A percentile compares a stretch with the other conserved stretches of the same genome.
These are phyloP conservation scores for Drosophila seguyi DNA, from an alignment of 1,140 invertebrate species.

Conservation along the genomic window DNA sequence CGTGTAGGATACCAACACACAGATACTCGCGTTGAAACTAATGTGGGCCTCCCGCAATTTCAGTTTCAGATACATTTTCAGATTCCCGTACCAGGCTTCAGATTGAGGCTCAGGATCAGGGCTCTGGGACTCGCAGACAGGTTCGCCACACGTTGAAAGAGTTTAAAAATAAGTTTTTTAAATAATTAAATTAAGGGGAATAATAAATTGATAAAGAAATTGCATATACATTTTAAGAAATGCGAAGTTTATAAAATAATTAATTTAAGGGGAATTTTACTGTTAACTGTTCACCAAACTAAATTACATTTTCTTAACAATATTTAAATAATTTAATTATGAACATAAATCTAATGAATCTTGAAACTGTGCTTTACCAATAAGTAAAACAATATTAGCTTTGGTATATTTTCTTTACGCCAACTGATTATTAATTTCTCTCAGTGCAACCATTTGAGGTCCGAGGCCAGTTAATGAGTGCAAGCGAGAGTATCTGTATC, in stretches of 20 bases:
- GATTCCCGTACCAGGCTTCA: conserved; percentile 52
- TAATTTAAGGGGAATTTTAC: too few relatives aligned
- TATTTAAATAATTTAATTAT: neutral
- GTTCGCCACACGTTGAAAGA: conserved; percentile 18
- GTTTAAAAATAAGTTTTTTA: neutral
- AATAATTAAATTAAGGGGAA: neutral
- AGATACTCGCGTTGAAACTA: conserved; percentile 7
- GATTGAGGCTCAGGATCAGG: neutral
- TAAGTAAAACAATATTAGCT: neutral
- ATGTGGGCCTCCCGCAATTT: conserved; percentile 50
- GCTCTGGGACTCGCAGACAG: neutral
- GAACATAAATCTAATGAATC: neutral
- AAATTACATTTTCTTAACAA: too few relatives aligned
- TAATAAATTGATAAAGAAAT: too few relatives aligned
- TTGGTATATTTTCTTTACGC: neutral
- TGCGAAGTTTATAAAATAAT: neutral
- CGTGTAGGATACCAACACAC: conserved; percentile 23
- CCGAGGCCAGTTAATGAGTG: conserved; percentile 27
- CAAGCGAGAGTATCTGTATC: conserved; percentile 49
- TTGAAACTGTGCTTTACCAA: neutral
- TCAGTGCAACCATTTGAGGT: conserved; percentile 42
- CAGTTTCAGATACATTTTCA: conserved; percentile 29
- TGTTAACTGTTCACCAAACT: too few relatives aligned
- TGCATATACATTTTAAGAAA: too few relatives aligned
- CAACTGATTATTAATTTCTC: conserved; percentile 4